These are phyloP conservation scores for Lepus americanus DNA, from an alignment of 2,113 vertebrate genomes.

Conservation along the genomic window DNA sequence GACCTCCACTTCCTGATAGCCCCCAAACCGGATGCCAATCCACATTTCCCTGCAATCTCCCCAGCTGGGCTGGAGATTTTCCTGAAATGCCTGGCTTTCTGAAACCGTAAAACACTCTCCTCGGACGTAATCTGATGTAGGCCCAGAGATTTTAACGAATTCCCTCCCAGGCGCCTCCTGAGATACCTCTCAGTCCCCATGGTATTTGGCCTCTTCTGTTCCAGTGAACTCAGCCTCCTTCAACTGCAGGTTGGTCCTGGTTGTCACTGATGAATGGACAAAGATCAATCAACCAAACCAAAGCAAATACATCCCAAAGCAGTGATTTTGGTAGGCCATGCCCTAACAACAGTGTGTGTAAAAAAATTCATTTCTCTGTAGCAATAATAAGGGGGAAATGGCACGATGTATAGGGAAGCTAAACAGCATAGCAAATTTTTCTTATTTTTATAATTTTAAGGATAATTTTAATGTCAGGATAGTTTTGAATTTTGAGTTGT, in stretches of 20 bases:
- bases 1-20: not conserved
- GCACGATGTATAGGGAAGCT: not conserved
- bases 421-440: not conserved
- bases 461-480: no score
- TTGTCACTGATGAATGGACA: slow-evolving; percentile 1
- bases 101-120: not conserved
- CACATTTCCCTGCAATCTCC: not conserved
- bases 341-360: not conserved
- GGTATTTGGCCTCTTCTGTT: not conserved
- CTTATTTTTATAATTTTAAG: no score
- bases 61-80: not conserved
- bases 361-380: slow-evolving; percentile 24
- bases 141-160: not conserved
- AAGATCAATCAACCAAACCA: slow-evolving; percentile 32
- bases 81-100: not conserved
- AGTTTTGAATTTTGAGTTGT: no score
- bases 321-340: not conserved
- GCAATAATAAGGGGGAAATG: slow-evolving; percentile 6
- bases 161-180: not conserved
- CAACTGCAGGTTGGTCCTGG: not conserved
- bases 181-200: not conserved
- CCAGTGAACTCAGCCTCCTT: not conserved
- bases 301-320: not conserved
- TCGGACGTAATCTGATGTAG: not conserved
- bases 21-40: not conserved